These are phyloP conservation scores for Unio pictorum DNA, from an alignment of 2,888 invertebrate genomes.

Conservation along the genomic window DNA sequence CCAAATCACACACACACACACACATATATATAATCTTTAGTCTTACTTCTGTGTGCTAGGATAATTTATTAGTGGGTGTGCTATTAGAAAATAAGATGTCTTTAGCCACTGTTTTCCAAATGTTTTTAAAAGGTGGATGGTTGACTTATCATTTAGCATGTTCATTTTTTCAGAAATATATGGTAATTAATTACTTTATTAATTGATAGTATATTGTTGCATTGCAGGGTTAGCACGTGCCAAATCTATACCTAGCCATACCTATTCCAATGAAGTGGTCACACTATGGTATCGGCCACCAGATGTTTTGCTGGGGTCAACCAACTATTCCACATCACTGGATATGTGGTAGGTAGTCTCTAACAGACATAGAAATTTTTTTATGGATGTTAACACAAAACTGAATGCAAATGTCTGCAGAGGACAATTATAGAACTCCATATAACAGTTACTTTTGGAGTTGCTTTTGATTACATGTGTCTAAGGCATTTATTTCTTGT, in stretches of 20 bases:
- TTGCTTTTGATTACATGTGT: background rate
- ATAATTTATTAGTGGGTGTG: no score
- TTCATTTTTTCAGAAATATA: no score
- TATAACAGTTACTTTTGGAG: background rate
- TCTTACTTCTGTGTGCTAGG: no score
- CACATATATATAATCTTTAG: no score
- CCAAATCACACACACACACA: no score
- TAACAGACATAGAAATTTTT: background rate
- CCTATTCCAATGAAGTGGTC: constrained; percentile 97
- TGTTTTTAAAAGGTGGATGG: no score
- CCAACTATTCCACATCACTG: constrained; percentile 80
- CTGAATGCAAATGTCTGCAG: background rate
- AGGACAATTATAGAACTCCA: background rate
- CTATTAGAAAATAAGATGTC: no score
- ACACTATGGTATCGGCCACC: constrained; percentile 99
- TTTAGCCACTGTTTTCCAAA: no score
- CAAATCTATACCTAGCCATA: constrained; percentile 98
- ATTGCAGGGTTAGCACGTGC: constrained; percentile 89
- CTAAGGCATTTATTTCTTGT: no score
- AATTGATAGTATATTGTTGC: no score
- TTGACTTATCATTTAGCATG: no score
- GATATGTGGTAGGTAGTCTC: constrained; percentile 77
- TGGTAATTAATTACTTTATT: no score
- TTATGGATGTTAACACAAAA: background rate
- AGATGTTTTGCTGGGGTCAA: constrained; percentile 96